Conservation (phyloP, 2,888 invertebrate species). For the Maniola hyperantus region DNA sequence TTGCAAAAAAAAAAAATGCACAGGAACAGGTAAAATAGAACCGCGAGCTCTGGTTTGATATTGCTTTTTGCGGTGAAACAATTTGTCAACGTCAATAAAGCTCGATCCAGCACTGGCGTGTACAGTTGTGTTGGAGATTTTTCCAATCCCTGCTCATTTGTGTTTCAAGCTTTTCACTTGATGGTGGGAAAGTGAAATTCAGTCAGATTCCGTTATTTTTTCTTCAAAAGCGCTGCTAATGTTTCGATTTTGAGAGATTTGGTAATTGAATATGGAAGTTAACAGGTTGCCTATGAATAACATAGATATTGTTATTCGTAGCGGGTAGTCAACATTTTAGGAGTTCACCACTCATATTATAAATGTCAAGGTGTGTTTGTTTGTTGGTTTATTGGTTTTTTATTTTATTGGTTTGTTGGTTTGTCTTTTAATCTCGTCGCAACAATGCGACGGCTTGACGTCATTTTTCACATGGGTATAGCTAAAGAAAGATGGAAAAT, state of each 20-base stretch:
- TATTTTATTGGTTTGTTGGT: no score
- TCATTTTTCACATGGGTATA: no score
- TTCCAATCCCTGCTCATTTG: slow-evolving; percentile 30
- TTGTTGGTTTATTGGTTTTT: no score
- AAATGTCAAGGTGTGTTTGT: neutral
- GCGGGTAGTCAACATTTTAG: no score
- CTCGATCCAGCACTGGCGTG: slow-evolving; percentile 31
- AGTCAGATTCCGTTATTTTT: neutral
- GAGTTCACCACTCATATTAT: neutral
- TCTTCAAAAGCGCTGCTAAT: no score
- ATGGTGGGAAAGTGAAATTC: slow-evolving; percentile 9
- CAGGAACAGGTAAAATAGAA: slow-evolving; percentile 36
- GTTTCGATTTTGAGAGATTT: neutral
- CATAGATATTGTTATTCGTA: no score
- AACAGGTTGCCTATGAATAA: no score
- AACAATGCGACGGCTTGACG: no score
- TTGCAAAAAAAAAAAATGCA: slow-evolving; percentile 29
- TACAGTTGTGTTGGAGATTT: slow-evolving; percentile 33
- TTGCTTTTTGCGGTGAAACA: slow-evolving; percentile 38
- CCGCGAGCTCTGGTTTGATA: slow-evolving; percentile 29
- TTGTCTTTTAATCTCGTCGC: no score
- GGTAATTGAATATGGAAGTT: no score
- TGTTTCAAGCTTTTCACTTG: slow-evolving; percentile 27
- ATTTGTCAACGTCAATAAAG: slow-evolving; percentile 40
- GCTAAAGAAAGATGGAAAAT: no score